Evolutionary conservation across 2,888 invertebrate species (phyloP).

Genomic region (Eupithecia vulgata): DNA sequence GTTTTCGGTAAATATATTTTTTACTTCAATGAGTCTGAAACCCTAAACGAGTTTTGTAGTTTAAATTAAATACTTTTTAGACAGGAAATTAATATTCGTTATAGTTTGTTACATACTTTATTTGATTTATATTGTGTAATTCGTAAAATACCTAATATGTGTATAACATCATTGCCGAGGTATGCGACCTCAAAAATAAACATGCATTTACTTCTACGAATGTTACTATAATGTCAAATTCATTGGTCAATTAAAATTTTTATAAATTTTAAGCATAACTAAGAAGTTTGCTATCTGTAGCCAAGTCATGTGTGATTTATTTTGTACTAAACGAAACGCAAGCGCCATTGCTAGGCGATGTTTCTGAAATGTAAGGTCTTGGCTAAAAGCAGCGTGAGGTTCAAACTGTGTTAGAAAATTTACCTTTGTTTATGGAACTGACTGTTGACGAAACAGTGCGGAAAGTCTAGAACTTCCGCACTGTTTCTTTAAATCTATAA

Average conservation of each 20-base stretch:
- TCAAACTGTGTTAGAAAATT: background rate
- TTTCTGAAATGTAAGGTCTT: slow-evolving; percentile 40
- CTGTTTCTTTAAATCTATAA: background rate
- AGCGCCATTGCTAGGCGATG: slow-evolving; percentile 55
- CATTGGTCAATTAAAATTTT: background rate
- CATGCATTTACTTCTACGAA: slow-evolving; percentile 50
- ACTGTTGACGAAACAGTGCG: no score
- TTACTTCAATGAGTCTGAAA: background rate
- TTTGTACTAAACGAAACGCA: slow-evolving; percentile 47
- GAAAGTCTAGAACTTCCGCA: background rate
- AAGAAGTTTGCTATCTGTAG: background rate
- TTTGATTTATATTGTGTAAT: background rate
- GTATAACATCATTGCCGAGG: slow-evolving; percentile 11
- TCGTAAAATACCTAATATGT: background rate
- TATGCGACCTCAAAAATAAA: slow-evolving; percentile 26
- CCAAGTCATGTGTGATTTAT: background rate
- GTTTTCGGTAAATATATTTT: background rate
- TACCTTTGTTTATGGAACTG: background rate
- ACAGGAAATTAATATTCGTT: background rate
- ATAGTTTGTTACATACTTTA: background rate
- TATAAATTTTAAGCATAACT: background rate
- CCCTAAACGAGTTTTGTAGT: no score
- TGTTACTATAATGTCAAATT: slow-evolving; percentile 14
- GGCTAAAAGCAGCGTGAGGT: slow-evolving; percentile 24
- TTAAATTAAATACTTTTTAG: background rate